phyloP scores from a whole-genome alignment of 2,113 vertebrate species.

The Castor canadensis region DNA sequence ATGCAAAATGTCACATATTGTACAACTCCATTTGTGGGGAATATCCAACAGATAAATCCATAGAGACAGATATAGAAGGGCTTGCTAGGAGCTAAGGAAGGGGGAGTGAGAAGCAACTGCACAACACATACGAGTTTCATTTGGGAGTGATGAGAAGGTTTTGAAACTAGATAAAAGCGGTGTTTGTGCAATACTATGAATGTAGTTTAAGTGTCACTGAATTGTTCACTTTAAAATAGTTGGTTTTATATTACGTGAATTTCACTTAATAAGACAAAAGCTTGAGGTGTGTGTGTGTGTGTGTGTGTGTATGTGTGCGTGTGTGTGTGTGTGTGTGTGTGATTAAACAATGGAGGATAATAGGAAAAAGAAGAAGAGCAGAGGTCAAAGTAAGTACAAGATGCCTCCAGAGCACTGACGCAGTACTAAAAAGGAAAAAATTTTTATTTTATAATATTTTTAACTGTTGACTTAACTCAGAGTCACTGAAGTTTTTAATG shows the following conservation, averaged over 20 bases:
- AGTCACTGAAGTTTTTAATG: neutral
- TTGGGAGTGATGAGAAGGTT: neutral
- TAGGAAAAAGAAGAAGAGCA: too few species aligned
- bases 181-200: neutral
- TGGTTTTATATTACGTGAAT: neutral
- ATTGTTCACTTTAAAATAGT: neutral
- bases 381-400: neutral
- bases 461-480: neutral
- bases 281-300: neutral
- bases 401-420: neutral
- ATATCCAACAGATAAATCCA: neutral
- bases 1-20: neutral
- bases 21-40: neutral
- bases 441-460: neutral
- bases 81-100: neutral
- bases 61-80: neutral
- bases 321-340: too few species aligned
- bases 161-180: neutral
- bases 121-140: neutral
- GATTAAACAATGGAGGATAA: neutral
- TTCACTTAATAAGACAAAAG: neutral
- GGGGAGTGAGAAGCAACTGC: neutral
- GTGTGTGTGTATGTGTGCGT: too few species aligned
- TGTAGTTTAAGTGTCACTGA: neutral
- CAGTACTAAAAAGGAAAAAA: neutral